Evolutionary conservation across 2,888 invertebrate genomes (phyloP), one percentile per base, ranked within the genome.

Genomic region (Biston betularia): DNA sequence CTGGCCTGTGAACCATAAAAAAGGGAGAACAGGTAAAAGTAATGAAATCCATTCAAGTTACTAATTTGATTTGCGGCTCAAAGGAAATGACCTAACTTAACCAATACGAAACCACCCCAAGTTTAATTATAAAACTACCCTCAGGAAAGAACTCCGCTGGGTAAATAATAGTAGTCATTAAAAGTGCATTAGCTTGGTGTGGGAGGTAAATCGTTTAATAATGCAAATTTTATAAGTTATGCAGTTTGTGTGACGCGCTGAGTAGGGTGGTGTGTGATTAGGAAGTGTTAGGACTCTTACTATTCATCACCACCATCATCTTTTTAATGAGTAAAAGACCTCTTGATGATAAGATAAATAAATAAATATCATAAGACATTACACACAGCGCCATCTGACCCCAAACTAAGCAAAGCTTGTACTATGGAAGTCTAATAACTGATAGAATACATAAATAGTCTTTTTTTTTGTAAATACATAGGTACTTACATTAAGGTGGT

Each of bases 211-310:
- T 75, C 79, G 83, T 78, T 81, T 77, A 74, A 73, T 78, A 79
- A 86, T 86, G 85, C 85, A 83, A 86, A 87, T 86, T 85, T 81
- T 62, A 58, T 66, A 66, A 66, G 48, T 66, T 66, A 66, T 62
- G 61, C 53, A 62, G 42, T 58, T 48, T 35, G 53, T 58, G 34
- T 56, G 34, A 42, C 52, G 52, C 52, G 54, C 6, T 24, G 8
- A 6, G 42, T 42, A 54, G 54, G 54, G 54, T 42, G 42, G 42
- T 14, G 0, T 7, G 33, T 0, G 9, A 12, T 53, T 42, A 0
- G 24, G n/a, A 54, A 42, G n/a, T 54, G 33, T 42, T 12, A 10
- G 54, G 54, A 40, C 24, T 35, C 12, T 46, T 38, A 0, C 15
- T 11, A 34, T n/a, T n/a, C 12, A 42, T 42, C 42, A 11, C n/a